Evolutionary conservation across 2,113 vertebrate genomes (phyloP).

Genomic region (Osmerus eperlanus): DNA sequence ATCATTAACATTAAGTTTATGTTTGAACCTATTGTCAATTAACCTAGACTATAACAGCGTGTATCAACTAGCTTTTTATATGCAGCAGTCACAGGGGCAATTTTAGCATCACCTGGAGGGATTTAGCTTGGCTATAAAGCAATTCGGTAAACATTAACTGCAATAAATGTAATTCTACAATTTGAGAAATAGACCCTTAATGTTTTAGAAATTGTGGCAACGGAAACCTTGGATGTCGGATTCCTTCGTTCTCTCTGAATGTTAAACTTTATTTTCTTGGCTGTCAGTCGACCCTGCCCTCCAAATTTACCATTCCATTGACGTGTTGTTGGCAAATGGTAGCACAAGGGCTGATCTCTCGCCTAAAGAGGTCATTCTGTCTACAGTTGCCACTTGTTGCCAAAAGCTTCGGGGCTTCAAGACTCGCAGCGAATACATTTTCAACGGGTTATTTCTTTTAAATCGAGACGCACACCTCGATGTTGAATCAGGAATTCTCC

Average conservation of each 20-base stretch:
- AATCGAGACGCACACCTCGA: conserved; percentile 39
- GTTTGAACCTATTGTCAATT: no score
- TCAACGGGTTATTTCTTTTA: conserved; percentile 27
- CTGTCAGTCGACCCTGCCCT: conserved; percentile 62
- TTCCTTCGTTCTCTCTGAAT: conserved; percentile 10
- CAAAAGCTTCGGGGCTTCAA: conserved; percentile 50
- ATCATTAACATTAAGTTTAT: no score
- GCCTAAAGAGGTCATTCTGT: conserved; percentile 64
- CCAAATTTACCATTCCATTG: conserved; percentile 64
- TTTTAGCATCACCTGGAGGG: no score
- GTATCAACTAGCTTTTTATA: no score
- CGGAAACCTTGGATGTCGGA: not conserved
- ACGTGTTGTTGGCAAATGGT: conserved; percentile 68
- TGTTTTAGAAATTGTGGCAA: not conserved
- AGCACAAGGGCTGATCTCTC: conserved; percentile 63
- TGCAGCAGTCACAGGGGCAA: no score
- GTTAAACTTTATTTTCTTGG: conserved; percentile 41
- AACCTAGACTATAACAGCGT: no score
- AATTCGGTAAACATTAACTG: no score
- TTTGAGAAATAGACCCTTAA: not conserved
- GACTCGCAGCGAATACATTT: conserved; percentile 34
- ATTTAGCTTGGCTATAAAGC: no score
- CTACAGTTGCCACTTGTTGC: conserved; percentile 78
- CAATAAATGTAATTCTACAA: not conserved
- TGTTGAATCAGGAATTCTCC: conserved; percentile 44